Conservation (phyloP, 2,888 invertebrate species). For the Cordilura impudica region DNA sequence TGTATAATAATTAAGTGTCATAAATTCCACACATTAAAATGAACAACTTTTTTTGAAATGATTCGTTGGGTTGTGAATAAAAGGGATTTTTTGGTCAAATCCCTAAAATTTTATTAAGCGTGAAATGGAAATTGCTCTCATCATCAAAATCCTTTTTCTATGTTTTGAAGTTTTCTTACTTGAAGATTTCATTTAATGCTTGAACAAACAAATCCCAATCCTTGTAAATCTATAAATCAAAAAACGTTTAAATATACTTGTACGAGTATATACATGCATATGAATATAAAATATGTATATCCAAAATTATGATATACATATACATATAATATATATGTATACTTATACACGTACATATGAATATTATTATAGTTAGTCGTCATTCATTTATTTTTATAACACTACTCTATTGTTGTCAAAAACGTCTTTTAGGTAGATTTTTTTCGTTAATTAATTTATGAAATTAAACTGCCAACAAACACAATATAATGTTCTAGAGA, state of each 20-base stretch:
- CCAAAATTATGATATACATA: too few relatives aligned
- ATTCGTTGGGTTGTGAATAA: not conserved
- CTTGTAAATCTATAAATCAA: not conserved
- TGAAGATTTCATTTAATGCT: not conserved
- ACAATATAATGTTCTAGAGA: slow-evolving; percentile 14
- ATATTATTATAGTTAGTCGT: not conserved
- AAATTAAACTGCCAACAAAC: slow-evolving; percentile 50
- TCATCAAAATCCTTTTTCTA: not conserved
- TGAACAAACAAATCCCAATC: slow-evolving; percentile 6
- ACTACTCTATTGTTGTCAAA: not conserved
- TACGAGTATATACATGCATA: not conserved
- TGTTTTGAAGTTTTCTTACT: not conserved
- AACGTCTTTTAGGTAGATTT: slow-evolving; percentile 8
- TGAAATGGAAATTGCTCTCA: slow-evolving; percentile 28
- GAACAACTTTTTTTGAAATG: not conserved
- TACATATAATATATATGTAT: too few relatives aligned
- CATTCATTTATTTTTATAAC: not conserved
- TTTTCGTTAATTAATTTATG: slow-evolving; percentile 48
- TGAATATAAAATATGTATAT: too few relatives aligned
- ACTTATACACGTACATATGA: not conserved
- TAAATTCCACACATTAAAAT: not conserved
- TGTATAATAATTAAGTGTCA: not conserved
- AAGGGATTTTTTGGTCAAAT: slow-evolving; percentile 4
- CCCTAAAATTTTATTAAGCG: slow-evolving; percentile 22
- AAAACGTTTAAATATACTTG: too few relatives aligned